phyloP scores from a whole-genome alignment of 2,888 invertebrate genomes.

The Dyspetes luteomarginatus region DNA sequence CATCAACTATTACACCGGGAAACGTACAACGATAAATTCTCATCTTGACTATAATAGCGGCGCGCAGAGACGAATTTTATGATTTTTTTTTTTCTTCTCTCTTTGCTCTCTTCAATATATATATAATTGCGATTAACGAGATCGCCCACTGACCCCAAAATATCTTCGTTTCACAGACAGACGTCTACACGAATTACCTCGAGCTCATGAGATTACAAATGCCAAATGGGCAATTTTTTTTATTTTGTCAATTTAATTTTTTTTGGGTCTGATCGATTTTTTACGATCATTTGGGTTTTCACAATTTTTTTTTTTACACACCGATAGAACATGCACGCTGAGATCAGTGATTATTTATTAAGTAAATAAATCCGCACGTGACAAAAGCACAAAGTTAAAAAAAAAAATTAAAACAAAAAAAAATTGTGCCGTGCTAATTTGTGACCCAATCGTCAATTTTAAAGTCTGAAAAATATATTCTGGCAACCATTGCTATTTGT shows the following conservation, averaged over 20 bases:
- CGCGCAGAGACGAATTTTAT: conserved; percentile 15
- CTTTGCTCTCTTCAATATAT: neutral
- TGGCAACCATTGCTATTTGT: conserved; percentile 42
- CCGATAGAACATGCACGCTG: conserved; percentile 36
- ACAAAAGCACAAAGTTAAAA: conserved; percentile 15
- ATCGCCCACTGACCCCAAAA: conserved; percentile 21
- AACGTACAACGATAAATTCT: conserved; percentile 45
- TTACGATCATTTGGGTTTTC: neutral
- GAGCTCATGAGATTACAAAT: neutral
- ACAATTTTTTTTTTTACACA: conserved; percentile 10
- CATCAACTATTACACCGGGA: conserved; percentile 54
- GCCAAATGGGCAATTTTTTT: neutral
- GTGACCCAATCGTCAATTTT: conserved; percentile 18
- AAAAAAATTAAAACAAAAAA: conserved; percentile 11
- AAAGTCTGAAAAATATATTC: neutral
- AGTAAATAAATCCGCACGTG: conserved; percentile 57
- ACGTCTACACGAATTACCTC: neutral
- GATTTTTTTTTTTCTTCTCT: conserved; percentile 18
- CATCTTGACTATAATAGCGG: conserved; percentile 43
- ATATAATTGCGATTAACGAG: conserved; percentile 36
- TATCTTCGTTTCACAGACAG: conserved; percentile 13
- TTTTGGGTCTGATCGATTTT: neutral
- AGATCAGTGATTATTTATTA: conserved; percentile 55
- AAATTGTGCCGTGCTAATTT: conserved; percentile 10
- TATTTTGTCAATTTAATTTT: neutral